A percentile compares a stretch with the other conserved stretches of the same genome.
Evolutionary conservation across 2,797 vertebrate species (phyloP).

Genomic region (Carapus acus): DNA sequence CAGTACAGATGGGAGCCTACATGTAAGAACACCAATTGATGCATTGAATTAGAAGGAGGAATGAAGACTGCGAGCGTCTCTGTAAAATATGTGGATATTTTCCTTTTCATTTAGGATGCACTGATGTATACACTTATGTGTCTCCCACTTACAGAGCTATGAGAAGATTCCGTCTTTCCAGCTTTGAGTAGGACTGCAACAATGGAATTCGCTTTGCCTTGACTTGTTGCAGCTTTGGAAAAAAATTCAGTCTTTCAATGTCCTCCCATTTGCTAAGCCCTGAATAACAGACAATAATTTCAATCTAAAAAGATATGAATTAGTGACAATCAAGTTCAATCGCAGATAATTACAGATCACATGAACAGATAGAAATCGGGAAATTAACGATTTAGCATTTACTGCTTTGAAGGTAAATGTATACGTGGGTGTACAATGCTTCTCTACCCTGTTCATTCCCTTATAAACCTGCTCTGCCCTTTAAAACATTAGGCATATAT

Average conservation of each 20-base stretch:
- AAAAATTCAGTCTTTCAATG: constrained; percentile 88
- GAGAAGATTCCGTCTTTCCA: constrained; percentile 86
- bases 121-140: background rate
- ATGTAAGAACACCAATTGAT: background rate
- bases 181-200: constrained; percentile 83
- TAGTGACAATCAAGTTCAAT: too few species aligned
- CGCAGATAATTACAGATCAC: too few species aligned
- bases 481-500: too few species aligned
- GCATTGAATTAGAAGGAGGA: background rate
- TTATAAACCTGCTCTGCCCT: too few species aligned
- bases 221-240: constrained; percentile 91
- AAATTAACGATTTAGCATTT: too few species aligned
- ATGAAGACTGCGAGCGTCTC: background rate
- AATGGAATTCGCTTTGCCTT: constrained; percentile 89
- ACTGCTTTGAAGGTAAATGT: too few species aligned
- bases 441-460: too few species aligned
- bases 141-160: constrained; percentile 76
- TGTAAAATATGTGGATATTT: background rate
- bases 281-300: constrained; percentile 42
- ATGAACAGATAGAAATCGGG: too few species aligned
- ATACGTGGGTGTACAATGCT: too few species aligned
- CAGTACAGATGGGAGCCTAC: constrained; percentile 85
- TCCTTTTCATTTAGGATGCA: background rate
- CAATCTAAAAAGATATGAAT: background rate
- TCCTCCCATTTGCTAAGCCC: constrained; percentile 90